Percentiles rank a stretch among this genome's conserved stretches.
Evolutionary conservation across 2,888 invertebrate species (phyloP).

Genomic region (Eupithecia vulgata): DNA sequence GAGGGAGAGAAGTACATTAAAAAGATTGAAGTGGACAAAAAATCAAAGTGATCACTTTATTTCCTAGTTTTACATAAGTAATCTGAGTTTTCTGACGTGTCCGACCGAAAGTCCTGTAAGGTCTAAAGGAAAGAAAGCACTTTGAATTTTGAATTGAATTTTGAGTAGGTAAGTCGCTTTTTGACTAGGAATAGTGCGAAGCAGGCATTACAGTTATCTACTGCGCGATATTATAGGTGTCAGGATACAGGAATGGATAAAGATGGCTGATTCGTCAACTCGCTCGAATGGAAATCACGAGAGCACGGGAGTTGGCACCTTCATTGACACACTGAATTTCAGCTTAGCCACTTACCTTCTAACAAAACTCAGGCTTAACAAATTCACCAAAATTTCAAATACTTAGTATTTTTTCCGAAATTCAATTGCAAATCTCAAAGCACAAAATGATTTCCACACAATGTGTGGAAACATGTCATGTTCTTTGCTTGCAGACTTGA

Average conservation of each 20-base stretch:
- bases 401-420: not conserved
- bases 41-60: too few relatives aligned
- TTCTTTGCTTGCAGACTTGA: not conserved
- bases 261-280: too few relatives aligned
- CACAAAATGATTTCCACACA: not conserved
- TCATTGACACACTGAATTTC: not conserved
- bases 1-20: too few relatives aligned
- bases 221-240: not conserved
- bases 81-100: too few relatives aligned
- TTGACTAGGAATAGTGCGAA: not conserved
- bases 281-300: too few relatives aligned
- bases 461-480: too few relatives aligned
- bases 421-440: not conserved
- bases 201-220: not conserved
- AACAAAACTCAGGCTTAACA: not conserved
- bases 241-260: not conserved
- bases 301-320: too few relatives aligned
- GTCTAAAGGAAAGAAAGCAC: too few relatives aligned
- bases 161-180: not conserved
- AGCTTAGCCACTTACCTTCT: not conserved
- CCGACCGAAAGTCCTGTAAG: too few relatives aligned
- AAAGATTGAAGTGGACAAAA: too few relatives aligned
- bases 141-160: too few relatives aligned
- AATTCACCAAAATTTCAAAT: not conserved
- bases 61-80: too few relatives aligned